phyloP scores from a whole-genome alignment of 1,140 invertebrate species.

The Diprion similis region DNA sequence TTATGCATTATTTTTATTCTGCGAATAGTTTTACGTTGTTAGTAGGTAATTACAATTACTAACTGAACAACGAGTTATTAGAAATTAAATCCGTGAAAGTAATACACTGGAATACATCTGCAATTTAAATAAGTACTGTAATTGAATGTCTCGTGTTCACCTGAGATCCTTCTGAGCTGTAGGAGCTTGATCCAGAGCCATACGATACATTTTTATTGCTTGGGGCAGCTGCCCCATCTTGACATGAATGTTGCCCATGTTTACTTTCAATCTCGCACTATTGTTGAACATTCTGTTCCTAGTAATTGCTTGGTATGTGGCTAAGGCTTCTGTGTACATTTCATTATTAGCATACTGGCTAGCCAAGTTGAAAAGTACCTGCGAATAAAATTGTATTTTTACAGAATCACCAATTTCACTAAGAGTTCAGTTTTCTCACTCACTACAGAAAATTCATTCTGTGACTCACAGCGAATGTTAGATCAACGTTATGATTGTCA shows the following conservation, averaged over 20 bases:
- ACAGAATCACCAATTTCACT: slow-evolving; percentile 17
- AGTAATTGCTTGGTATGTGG: slow-evolving; percentile 91
- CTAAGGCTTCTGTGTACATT: slow-evolving; percentile 94
- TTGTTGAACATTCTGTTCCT: slow-evolving; percentile 88
- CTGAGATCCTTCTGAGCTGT: slow-evolving; percentile 90
- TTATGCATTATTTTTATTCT: slow-evolving; percentile 99
- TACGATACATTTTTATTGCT: slow-evolving; percentile 97
- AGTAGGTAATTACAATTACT: slow-evolving; percentile 20
- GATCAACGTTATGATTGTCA: slow-evolving; percentile 89
- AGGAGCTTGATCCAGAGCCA: slow-evolving; percentile 95
- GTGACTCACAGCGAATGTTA: slow-evolving; percentile 85
- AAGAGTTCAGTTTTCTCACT: slow-evolving; percentile 11
- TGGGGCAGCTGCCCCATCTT: slow-evolving; percentile 93
- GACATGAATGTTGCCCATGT: slow-evolving; percentile 98
- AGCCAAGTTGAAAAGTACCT: slow-evolving; percentile 94
- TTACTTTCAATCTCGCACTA: slow-evolving; percentile 90
- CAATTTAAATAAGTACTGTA: slow-evolving; percentile 2
- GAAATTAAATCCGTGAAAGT: background rate
- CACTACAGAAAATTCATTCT: slow-evolving; percentile 17
- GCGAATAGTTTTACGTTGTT: slow-evolving; percentile 34
- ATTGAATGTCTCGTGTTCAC: slow-evolving; percentile 56
- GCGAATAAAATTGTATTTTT: slow-evolving; percentile 30
- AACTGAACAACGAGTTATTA: no score
- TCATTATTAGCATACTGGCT: slow-evolving; percentile 93
- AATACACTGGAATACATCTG: background rate